Base-by-base conservation (phyloP, 2,797 vertebrate genomes). In the Moxostoma hubbsi region DNA sequence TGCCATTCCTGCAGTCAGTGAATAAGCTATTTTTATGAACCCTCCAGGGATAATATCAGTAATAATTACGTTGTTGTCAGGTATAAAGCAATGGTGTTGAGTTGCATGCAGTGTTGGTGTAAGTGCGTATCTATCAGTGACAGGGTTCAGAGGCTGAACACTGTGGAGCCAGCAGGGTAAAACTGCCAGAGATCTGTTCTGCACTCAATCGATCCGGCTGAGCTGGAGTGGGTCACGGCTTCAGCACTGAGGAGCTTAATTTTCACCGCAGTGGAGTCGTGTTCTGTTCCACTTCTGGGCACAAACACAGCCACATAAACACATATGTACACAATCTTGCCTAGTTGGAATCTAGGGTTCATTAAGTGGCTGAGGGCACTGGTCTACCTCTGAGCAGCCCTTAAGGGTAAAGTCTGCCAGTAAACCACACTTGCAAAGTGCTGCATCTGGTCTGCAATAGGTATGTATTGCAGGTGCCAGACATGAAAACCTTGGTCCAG, bases 201-300 rank as follows among this genome's bases (percentile, higher is more conserved):
- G 77, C 77, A 73, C 76, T 77, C 73, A 73, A 88, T 86, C 75
- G 84, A 86, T 86, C 69, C 24, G 69, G 10, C 55, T 9, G 47
- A 72, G 63, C 51, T 66, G 77, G 67, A 85, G 36, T 67, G 69
- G 75, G 55, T 75, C 59, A 16, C 36, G 36, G 63, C 61, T 54
- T 57, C 16, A 54, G 50, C 49, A n/a, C 36, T 47, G 36, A 53
- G n/a, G 77, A 71, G 74, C 47, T 66, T 82, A 67, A 59, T 71
- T 83, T 86, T 83, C 81, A 88, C 85, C 85, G 85, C 85, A 88
- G 84, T 85, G 82, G 71, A 81, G 64, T 75, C 45, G 9, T 66
- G 68, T 80, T 53, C 59, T 53, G 45, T 78, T 50, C 61, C 75
- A 80, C 70, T 59, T 81, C 69, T n/a, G 61, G 47, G 50, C 67